Evolutionary conservation across 2,797 vertebrate species (phyloP).

Genomic region (Amblyraja radiata): DNA sequence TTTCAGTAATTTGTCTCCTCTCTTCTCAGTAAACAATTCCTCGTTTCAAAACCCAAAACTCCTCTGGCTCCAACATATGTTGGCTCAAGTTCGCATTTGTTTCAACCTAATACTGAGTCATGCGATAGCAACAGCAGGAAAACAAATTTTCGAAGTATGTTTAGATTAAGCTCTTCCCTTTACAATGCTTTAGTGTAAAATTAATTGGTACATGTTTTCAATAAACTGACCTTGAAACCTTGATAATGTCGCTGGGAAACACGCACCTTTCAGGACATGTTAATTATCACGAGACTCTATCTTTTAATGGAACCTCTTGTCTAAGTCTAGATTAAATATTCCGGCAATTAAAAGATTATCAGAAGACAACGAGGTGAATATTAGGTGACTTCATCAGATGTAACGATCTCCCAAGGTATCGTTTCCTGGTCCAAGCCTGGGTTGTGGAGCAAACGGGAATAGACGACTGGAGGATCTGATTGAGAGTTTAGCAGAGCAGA

Average conservation of each 20-base stretch:
- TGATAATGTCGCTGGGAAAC: not conserved
- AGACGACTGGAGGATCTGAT: not conserved
- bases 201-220: too few relatives aligned
- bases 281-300: not conserved
- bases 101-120: not conserved
- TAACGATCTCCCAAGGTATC: not conserved
- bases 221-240: too few relatives aligned
- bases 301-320: not conserved
- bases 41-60: not conserved
- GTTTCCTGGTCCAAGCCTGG: not conserved
- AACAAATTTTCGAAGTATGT: not conserved
- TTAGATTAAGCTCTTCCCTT: not conserved
- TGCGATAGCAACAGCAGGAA: not conserved
- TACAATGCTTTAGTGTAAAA: not conserved
- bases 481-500: not conserved
- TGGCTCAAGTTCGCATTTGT: not conserved
- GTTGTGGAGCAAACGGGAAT: not conserved
- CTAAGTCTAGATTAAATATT: not conserved
- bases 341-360: not conserved
- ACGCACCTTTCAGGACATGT: not conserved
- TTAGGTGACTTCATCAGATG: not conserved
- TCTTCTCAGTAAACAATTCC: not conserved
- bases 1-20: not conserved
- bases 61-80: not conserved
- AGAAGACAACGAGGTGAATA: not conserved